Evolutionary conservation across 2,888 invertebrate genomes (phyloP).

Genomic region (Tetranychus truncatus): DNA sequence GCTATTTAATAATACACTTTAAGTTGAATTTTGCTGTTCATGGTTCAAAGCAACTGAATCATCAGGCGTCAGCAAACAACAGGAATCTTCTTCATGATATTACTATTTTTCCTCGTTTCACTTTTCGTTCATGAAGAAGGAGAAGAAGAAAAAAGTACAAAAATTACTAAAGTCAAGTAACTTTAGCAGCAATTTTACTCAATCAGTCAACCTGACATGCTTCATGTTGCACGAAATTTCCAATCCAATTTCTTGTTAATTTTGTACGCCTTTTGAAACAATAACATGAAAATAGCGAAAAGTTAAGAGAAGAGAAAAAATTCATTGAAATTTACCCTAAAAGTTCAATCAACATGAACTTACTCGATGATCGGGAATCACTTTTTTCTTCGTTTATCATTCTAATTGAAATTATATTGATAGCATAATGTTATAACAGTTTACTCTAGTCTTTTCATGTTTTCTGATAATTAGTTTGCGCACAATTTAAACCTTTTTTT

Average conservation of each 20-base stretch:
- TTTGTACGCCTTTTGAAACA: background rate
- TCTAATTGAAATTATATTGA: too few species aligned
- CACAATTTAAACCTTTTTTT: too few species aligned
- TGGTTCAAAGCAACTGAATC: background rate
- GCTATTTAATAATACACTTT: background rate
- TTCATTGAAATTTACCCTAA: too few species aligned
- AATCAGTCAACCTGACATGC: background rate
- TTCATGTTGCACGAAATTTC: background rate
- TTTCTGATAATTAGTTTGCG: too few species aligned
- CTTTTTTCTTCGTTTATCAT: too few species aligned
- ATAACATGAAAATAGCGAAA: too few species aligned
- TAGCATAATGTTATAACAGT: too few species aligned
- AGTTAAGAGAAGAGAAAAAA: too few species aligned
- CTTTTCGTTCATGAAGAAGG: too few species aligned
- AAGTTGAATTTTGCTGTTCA: background rate
- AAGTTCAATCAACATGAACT: too few species aligned
- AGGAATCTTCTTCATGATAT: background rate
- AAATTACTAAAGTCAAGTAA: background rate
- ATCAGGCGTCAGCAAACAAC: conserved; percentile 1
- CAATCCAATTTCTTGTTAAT: background rate
- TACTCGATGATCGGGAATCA: too few species aligned
- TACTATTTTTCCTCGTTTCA: background rate
- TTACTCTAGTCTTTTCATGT: too few species aligned
- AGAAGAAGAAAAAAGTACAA: background rate
- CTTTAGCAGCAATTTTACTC: background rate